A percentile compares a stretch with the other conserved stretches of the same genome.
Conservation (phyloP, 2,113 vertebrate genomes). For the Solea solea region DNA sequence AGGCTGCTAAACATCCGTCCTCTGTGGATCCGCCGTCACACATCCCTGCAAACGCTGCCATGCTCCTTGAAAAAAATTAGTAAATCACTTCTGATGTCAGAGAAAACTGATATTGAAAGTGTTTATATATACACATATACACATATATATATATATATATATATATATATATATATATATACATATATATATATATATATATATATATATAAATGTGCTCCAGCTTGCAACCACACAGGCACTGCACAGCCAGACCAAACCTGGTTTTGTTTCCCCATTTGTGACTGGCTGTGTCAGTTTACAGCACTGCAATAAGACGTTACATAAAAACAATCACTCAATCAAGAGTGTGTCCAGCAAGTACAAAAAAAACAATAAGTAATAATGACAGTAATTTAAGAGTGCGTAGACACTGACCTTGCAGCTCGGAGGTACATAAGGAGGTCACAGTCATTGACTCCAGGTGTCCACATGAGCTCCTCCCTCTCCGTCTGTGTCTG, state of each 20-base stretch:
- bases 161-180: too few relatives aligned
- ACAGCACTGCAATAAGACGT: not conserved
- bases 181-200: too few relatives aligned
- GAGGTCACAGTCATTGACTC: constrained; percentile 97
- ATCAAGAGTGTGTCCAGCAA: too few relatives aligned
- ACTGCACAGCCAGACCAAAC: not conserved
- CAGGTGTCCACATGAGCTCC: constrained; percentile 96
- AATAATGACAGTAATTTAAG: not conserved
- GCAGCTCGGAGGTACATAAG: constrained; percentile 98
- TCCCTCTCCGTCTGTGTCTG: constrained; percentile 91
- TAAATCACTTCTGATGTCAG: constrained; percentile 6
- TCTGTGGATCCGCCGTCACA: constrained; percentile 98
- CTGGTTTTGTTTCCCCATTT: constrained; percentile 6
- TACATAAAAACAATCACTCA: not conserved
- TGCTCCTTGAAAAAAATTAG: constrained; percentile 86
- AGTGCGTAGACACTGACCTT: constrained; percentile 80
- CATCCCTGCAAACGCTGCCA: constrained; percentile 99
- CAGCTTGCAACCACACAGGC: not conserved
- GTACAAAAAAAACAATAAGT: not conserved
- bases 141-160: not conserved
- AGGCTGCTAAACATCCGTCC: constrained; percentile 96
- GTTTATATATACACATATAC: not conserved
- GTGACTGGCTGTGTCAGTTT: not conserved
- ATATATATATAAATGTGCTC: not conserved
- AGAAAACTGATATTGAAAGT: not conserved